Base-by-base conservation (phyloP, 1,140 invertebrate species). In the Agrypnia vestita region DNA sequence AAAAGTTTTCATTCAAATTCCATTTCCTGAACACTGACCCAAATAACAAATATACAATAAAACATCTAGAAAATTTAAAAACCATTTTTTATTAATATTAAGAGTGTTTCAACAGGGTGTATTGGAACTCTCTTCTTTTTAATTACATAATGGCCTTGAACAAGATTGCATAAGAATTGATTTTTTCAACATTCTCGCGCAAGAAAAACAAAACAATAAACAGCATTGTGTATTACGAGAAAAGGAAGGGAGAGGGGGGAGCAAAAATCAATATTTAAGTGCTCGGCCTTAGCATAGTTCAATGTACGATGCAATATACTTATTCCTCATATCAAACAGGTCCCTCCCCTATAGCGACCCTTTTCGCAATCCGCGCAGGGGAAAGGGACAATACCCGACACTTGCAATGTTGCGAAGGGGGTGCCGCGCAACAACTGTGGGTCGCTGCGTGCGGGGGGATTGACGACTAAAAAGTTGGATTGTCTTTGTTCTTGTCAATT, bases 311-410 rank as follows among this genome's bases (percentile, higher is more conserved):
- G 81, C 81, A 80, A 82, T 82, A 82, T 78, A 78, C 78, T 82
- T 82, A 82, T 82, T 82, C 74, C 81, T 82, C 74, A 75, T 78
- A 82, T 80, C 81, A 80, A 82, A 80, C 81, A 82, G 81, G 81
- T 82, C 78, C 78, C 78, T 76, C 73, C 25, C 25, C 25, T 35
- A 35, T 44, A 49, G 80, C 75, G 80, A 78, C 80, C 81, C 81
- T 82, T 82, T 82, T 82, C 75, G 81, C 81, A 82, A 82, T 80
- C 67, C 72, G 19, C 53, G 35, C 51, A 15, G 47, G 69, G 73
- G 80, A 55, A 17, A 1, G 51, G 73, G 51, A 75, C 73, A 75
- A 75, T 73, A 73, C 21, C 47, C 69, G 25, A 55, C 69, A 73
- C 69, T 73, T 73, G 69, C 69, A 73, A 73, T 73, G 69, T 55